phyloP scores from a whole-genome alignment of 2,113 vertebrate species.

The Miniopterus natalensis region DNA sequence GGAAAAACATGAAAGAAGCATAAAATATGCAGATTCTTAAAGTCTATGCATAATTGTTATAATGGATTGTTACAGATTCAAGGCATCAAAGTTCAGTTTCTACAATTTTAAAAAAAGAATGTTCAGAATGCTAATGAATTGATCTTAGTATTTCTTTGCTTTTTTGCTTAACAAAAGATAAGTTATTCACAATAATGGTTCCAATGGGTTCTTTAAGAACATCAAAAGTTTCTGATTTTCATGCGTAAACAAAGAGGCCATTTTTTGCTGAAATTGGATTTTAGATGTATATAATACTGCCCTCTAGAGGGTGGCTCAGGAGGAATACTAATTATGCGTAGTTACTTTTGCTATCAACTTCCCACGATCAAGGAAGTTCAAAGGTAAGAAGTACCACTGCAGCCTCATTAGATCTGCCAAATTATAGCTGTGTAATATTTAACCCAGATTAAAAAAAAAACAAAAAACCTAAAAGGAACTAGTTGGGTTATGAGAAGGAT shows the following conservation, averaged over 20 bases:
- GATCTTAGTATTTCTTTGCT: slow-evolving; percentile 58
- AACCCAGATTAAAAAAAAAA: slow-evolving; percentile 33
- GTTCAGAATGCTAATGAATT: slow-evolving; percentile 68
- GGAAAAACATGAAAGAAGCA: slow-evolving; percentile 71
- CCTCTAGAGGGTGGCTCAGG: slow-evolving; percentile 49
- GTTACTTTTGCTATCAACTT: slow-evolving; percentile 62
- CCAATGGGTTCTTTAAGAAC: neutral
- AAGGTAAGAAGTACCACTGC: slow-evolving; percentile 27
- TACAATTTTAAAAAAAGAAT: slow-evolving; percentile 57
- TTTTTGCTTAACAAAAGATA: slow-evolving; percentile 49
- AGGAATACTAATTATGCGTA: slow-evolving; percentile 52
- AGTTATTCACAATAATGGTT: slow-evolving; percentile 48
- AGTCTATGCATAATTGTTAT: slow-evolving; percentile 55
- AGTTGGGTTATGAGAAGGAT: slow-evolving; percentile 33
- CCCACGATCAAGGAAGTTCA: slow-evolving; percentile 57
- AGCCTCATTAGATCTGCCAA: slow-evolving; percentile 63
- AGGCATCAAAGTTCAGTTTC: slow-evolving; percentile 64
- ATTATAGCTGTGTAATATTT: slow-evolving; percentile 54
- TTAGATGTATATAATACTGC: slow-evolving; percentile 36
- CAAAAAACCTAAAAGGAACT: slow-evolving; percentile 3
- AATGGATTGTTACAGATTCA: slow-evolving; percentile 69
- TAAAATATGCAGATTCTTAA: slow-evolving; percentile 69
- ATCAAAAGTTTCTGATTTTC: slow-evolving; percentile 64
- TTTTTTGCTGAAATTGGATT: slow-evolving; percentile 36
- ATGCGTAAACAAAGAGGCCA: neutral